Evolutionary conservation across 2,797 vertebrate species (phyloP), one percentile per base, ranked within the genome.

Genomic region (Sebastes dallii): DNA sequence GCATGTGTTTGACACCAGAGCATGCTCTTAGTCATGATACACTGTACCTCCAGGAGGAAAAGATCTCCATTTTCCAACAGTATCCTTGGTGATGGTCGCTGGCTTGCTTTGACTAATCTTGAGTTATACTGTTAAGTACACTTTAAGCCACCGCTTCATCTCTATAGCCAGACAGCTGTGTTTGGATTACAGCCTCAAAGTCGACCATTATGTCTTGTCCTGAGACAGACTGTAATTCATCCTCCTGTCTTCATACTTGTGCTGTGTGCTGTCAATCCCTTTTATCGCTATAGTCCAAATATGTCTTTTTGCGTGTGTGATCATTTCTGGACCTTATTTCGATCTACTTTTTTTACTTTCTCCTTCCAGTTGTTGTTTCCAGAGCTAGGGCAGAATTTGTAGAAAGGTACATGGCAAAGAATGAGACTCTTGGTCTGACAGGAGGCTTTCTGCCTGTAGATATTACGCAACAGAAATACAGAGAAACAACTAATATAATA

Each of bases 21-120:
- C 86, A 78, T 76, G 89, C 82, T 83, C 61, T 42, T 72, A 84
- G 89, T 90, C 84, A 69, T 82, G 76, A 87, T 75, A 82, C 89
- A 82, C 91, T 91, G 91, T 72, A 83, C 80, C 78, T 75, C 80
- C 80, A 70, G 36, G 80, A 73, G 66, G 83, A 59, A 86, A 78
- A 82, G 82, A 84, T 84, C 86, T 91, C 85, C 73, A 59, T 77
- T 75, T 70, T 65, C 65, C 42, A 2, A 30, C 52, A 3, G 6
- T 32, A 22, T 67, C 69, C 75, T 67, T 18, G 3, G 32, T 2
- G 29, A 62, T 29, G 36, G 58, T 72, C 30, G 36, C 55, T n/a
- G 3, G 62, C 64, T 74, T 46, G 75, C 78, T 74, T 71, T 30
- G 54, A 42, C 27, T 58, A 2, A 75, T 62, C 46, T 18, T 79